A percentile compares a stretch with the other conserved stretches of the same genome.
Conservation (phyloP, 2,888 invertebrate genomes). For the Drosophila borealis region DNA sequence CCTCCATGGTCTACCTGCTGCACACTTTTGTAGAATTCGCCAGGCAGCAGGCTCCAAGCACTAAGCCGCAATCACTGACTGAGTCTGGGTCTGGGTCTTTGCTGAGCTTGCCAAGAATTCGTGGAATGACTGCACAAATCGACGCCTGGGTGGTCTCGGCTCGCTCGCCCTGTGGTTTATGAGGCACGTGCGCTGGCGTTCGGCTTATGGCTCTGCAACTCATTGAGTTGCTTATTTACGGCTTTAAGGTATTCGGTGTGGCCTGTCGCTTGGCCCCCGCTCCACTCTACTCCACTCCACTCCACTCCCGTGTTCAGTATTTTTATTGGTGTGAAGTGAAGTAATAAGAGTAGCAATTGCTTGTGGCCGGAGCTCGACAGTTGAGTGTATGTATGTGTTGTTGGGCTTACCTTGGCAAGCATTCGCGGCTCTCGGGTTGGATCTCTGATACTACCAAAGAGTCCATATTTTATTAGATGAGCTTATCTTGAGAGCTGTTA, state of each 20-base stretch:
- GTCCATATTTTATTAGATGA: not conserved
- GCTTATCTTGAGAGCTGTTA: not conserved
- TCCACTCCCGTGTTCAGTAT: slow-evolving; percentile 20
- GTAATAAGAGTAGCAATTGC: slow-evolving; percentile 75
- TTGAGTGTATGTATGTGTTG: not conserved
- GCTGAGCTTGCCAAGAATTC: slow-evolving; percentile 67
- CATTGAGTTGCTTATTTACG: slow-evolving; percentile 79
- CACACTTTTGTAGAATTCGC: slow-evolving; percentile 51
- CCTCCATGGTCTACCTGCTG: slow-evolving; percentile 7
- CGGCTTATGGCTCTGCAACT: slow-evolving; percentile 70
- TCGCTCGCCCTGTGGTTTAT: slow-evolving; percentile 65
- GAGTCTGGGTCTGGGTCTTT: slow-evolving; percentile 6
- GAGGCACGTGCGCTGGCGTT: slow-evolving; percentile 79
- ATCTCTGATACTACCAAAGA: not conserved
- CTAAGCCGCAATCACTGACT: slow-evolving; percentile 53
- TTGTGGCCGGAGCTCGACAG: slow-evolving; percentile 5
- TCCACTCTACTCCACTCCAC: not conserved
- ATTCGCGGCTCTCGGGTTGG: not conserved
- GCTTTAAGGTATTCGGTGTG: slow-evolving; percentile 71
- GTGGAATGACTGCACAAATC: slow-evolving; percentile 79
- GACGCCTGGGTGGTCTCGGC: slow-evolving; percentile 68
- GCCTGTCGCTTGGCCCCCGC: slow-evolving; percentile 21
- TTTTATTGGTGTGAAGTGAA: slow-evolving; percentile 66
- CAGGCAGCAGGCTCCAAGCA: slow-evolving; percentile 42
- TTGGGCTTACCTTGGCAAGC: slow-evolving; percentile 10